Base-by-base conservation (phyloP, 2,888 invertebrate species). In the Anorthoa munda region DNA sequence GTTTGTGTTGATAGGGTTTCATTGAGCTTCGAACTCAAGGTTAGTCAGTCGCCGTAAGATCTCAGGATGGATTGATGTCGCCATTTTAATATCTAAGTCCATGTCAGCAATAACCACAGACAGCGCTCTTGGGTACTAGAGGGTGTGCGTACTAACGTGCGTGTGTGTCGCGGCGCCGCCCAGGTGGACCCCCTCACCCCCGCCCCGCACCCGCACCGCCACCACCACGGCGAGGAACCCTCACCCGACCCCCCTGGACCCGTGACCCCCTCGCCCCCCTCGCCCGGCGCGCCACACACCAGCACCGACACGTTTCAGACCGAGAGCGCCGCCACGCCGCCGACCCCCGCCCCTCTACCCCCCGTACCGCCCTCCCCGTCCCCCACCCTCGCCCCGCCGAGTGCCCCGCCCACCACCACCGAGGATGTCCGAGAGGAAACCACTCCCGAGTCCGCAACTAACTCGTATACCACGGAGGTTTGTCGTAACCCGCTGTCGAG, bases 381-480 rank as follows among this genome's bases (percentile, higher is more conserved):
- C 67, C 75, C 87, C 70, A 58, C 86, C 59, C 70, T 84, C 75
- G 81, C 82, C 79, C 79, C 72, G 88, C 78, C 86, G 82, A 80
- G 84, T 77, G 84, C 83, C 82, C 80, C 70, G 82, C 87, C 90
- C 76, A 85, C 87, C 89, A 80, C 86, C 81, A 91, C 91, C 82
- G 94, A 93, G 86, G 95, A 93, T 87, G 87, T 88, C 90, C 90
- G 89, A 69, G 85, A 93, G 83, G 91, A 90, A 81, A 92, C 90
- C 89, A 92, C 93, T 86, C 91, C 93, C 84, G 95, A 92, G 92
- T 90, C 91, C 90, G 89, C 91, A 90, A 91, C 95, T 93, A 93
- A 94, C 94, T 92, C 94, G 90, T 95, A 92, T 94, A 93, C 92
- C 87, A 93, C 95, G 89, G 95, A 96, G 96, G 96, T 96, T 96